Evolutionary conservation across 2,113 vertebrate species (phyloP).

Genomic region (Choloepus hoffmanni): DNA sequence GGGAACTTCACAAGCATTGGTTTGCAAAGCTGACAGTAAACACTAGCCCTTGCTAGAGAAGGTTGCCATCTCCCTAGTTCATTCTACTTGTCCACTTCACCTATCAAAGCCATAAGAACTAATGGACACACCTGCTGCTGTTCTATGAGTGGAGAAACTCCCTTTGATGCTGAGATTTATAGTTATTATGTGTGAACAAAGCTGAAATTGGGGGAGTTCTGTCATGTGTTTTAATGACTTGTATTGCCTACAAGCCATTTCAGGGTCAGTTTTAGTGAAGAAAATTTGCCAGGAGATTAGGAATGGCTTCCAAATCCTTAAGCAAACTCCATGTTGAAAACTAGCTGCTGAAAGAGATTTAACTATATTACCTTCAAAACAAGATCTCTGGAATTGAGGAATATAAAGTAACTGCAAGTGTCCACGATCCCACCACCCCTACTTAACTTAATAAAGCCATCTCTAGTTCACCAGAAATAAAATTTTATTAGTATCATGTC

Average conservation of each 20-base stretch:
- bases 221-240: not conserved
- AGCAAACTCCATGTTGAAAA: conserved; percentile 35
- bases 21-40: not conserved
- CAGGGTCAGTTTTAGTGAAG: not conserved
- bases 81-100: not conserved
- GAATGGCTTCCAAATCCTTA: not conserved
- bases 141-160: not conserved
- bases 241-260: not conserved
- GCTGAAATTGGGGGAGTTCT: not conserved
- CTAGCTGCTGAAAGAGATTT: not conserved
- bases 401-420: not conserved
- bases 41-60: not conserved
- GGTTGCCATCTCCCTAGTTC: not conserved
- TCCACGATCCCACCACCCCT: not conserved
- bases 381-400: not conserved
- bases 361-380: not conserved
- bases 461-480: conserved; percentile 86
- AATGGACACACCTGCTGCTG: not conserved
- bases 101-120: not conserved
- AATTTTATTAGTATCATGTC: conserved; percentile 88
- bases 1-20: not conserved
- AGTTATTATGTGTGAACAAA: not conserved
- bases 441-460: conserved; percentile 54
- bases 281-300: not conserved
- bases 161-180: not conserved